phyloP scores from a whole-genome alignment of 2,888 invertebrate genomes.

The Coremacera marginata region DNA sequence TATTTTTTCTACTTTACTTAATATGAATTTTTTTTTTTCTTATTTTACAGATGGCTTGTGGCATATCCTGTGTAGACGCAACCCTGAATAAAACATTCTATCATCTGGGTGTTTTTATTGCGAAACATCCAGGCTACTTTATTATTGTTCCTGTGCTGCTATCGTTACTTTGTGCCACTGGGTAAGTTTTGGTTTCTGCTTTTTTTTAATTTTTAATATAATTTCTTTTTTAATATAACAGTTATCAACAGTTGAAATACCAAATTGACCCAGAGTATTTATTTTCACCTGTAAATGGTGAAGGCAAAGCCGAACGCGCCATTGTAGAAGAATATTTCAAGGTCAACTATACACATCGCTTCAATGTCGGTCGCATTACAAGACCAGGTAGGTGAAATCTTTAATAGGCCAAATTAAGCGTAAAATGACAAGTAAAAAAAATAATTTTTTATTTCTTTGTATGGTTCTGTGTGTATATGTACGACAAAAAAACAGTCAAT shows the following conservation, averaged over 20 bases:
- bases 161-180: slow-evolving; percentile 85
- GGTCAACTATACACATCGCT: slow-evolving; percentile 87
- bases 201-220: neutral
- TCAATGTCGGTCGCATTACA: slow-evolving; percentile 89
- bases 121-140: slow-evolving; percentile 88
- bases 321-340: slow-evolving; percentile 88
- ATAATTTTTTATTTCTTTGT: too few relatives aligned
- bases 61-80: slow-evolving; percentile 82
- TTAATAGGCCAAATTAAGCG: neutral
- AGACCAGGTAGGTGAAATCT: slow-evolving; percentile 77
- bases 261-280: slow-evolving; percentile 95
- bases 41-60: slow-evolving; percentile 77
- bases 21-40: slow-evolving; percentile 13
- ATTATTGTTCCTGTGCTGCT: slow-evolving; percentile 87
- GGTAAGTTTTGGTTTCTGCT: slow-evolving; percentile 67
- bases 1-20: neutral
- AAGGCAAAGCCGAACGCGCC: slow-evolving; percentile 84
- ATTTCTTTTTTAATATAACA: slow-evolving; percentile 48
- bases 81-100: slow-evolving; percentile 84
- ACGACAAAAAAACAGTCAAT: too few relatives aligned
- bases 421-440: too few relatives aligned
- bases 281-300: slow-evolving; percentile 89
- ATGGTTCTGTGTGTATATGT: too few relatives aligned
- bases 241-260: slow-evolving; percentile 85
- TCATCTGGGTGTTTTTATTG: slow-evolving; percentile 83